Base-by-base conservation (phyloP, 1,140 invertebrate genomes). In the Eulimnadia texana region DNA sequence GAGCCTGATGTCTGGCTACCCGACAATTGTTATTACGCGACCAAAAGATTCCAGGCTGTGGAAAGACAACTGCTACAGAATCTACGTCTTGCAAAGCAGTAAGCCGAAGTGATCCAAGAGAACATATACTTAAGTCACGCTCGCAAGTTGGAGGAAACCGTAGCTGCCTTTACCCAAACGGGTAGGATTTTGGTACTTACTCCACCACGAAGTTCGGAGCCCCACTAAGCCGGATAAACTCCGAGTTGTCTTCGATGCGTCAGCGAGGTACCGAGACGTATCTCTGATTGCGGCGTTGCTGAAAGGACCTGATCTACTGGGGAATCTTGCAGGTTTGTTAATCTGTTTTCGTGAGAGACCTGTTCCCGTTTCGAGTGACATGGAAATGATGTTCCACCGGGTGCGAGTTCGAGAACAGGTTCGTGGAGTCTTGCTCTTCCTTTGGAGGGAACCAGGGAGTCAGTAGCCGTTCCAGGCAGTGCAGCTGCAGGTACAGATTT, bases 181-280 rank as follows among this genome's bases (percentile, higher is more conserved):
- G n/a, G n/a, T n/a, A n/a, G n/a, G n/a, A n/a, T n/a, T n/a, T n/a
- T 65, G 52, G 52, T 65, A 65, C 24, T 28, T 67, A 0, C 66
- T 65, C n/a, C 66, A 67, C 23, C 63, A 66, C 33, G 63, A 33
- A 29, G 65, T 60, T 0, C 19, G 11, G 1, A 33, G 62, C 10
- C 60, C 64, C 1, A 60, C 59, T n/a, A 64, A 66, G 23, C 62
- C 64, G 1, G 58, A 29, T 22, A 67, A 67, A 50, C 6, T 64
- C 6, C 27, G 65, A 3, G 20, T 67, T 16, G 66, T 67, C 0
- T 67, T 67, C 50, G 66, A 67, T 55, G 55, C 63, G 1, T 63
- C 66, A 1, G 57, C 63, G 6, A 20, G 49, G 13, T 27, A 42
- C 42, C 3, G 22, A 11, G 64, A 65, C 2, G 22, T 19, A 3